Evolutionary conservation across 2,113 vertebrate species (phyloP).

Genomic region (Rissa tridactyla): DNA sequence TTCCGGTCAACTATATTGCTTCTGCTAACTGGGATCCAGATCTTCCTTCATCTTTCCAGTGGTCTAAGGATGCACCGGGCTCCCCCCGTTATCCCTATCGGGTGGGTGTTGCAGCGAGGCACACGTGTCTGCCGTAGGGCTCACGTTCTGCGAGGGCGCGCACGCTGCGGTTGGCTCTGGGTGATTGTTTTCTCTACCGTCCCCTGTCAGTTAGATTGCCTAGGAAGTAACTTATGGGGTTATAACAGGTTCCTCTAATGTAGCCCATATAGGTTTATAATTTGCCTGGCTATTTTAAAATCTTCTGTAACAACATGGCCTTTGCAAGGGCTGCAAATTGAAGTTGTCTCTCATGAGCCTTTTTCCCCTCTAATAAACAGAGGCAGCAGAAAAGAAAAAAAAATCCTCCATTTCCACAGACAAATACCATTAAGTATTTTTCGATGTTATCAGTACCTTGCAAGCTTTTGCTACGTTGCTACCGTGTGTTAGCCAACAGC

Average conservation of each 20-base stretch:
- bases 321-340: background rate
- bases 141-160: background rate
- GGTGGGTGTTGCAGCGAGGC: background rate
- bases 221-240: background rate
- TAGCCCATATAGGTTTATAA: background rate
- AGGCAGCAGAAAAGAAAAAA: background rate
- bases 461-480: fast-evolving
- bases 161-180: background rate
- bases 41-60: background rate
- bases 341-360: background rate
- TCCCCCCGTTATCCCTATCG: background rate
- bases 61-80: background rate
- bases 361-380: background rate
- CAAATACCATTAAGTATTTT: background rate
- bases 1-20: background rate
- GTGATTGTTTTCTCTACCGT: background rate
- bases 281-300: background rate
- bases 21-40: background rate
- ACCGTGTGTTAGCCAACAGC: background rate
- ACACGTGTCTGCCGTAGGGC: background rate
- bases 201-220: background rate
- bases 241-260: background rate
- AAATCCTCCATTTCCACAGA: background rate
- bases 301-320: background rate
- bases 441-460: too few species aligned